phyloP scores from a whole-genome alignment of 2,797 vertebrate species.

The Parambassis ranga region DNA sequence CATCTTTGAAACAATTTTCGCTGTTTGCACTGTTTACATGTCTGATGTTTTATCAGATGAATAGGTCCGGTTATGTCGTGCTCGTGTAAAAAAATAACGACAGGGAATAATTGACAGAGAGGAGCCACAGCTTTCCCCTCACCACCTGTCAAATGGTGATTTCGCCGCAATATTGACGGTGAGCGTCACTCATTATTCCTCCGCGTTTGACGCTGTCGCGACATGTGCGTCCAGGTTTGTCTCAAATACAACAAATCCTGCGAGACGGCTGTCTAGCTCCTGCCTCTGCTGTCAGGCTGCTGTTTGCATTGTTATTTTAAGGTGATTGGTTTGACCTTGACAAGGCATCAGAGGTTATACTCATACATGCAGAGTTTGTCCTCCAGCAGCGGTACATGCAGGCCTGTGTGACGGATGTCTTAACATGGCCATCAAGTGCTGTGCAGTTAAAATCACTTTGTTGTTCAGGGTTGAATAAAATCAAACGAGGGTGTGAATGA shows the following conservation, averaged over 20 bases:
- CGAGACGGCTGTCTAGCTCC: background rate
- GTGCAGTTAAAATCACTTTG: constrained; percentile 22
- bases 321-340: constrained; percentile 70
- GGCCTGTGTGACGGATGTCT: constrained; percentile 17
- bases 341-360: constrained; percentile 51
- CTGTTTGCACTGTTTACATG: too few relatives aligned
- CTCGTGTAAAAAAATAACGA: too few relatives aligned
- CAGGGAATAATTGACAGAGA: background rate
- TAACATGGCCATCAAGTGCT: constrained; percentile 31
- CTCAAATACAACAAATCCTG: background rate
- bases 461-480: background rate
- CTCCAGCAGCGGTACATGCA: background rate
- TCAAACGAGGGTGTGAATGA: background rate
- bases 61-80: background rate
- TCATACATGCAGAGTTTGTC: background rate
- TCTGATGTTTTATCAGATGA: too few relatives aligned
- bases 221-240: constrained; percentile 7
- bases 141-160: constrained; percentile 38
- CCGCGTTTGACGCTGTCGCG: constrained; percentile 16
- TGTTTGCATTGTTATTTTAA: background rate
- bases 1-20: background rate
- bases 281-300: background rate
- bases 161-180: constrained; percentile 22
- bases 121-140: background rate
- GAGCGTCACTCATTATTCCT: constrained; percentile 25